Base-by-base conservation (phyloP, 1,140 invertebrate species). In the Drosophila bifasciata region DNA sequence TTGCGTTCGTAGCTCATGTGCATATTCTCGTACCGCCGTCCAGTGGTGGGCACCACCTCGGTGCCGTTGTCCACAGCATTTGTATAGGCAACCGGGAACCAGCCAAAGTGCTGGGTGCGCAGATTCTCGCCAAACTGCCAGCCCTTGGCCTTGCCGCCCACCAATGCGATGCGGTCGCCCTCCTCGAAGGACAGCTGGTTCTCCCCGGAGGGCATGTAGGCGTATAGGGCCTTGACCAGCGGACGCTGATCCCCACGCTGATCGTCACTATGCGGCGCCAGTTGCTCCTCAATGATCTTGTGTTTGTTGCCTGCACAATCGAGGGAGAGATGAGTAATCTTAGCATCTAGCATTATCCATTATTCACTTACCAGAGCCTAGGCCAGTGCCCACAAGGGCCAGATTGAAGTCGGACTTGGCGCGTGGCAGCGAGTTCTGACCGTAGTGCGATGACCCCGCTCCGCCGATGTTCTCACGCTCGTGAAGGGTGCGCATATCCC, bases 91-190 rank as follows among this genome's bases (percentile, higher is more conserved):
- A 98, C 92, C 1, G 97, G 97, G 92, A 98, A 98, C 97, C 97
- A 98, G 13, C 97, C 97, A 63, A 96, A 96, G 79, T 96, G 94
- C 89, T 97, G 96, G 19, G 96, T 98, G 13, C 97, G 93, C 62
- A 97, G 92, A 92, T 98, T 98, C 91, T 98, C 97, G 19, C 97
- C 97, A 89, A 97, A 98, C 91, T 98, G 97, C 97, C 97, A 99
- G 44, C 97, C 97, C 91, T 98, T 97, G 83, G 96, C 97, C 66
- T 97, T 94, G 77, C 97, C 97, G 90, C 97, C 97, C 70, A 98
- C 95, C 66, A 98, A 91, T 6, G 96, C 95, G 19, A 98, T 96
- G 55, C 97, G 93, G 92, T 98, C 97, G 69, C 97, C 97, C 92
- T 98, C 97, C 58, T 96, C 94, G 92, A 98, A 98, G 80, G 96